phyloP scores from a whole-genome alignment of 2,113 vertebrate genomes.

The Tretioscincus oriximinensis region DNA sequence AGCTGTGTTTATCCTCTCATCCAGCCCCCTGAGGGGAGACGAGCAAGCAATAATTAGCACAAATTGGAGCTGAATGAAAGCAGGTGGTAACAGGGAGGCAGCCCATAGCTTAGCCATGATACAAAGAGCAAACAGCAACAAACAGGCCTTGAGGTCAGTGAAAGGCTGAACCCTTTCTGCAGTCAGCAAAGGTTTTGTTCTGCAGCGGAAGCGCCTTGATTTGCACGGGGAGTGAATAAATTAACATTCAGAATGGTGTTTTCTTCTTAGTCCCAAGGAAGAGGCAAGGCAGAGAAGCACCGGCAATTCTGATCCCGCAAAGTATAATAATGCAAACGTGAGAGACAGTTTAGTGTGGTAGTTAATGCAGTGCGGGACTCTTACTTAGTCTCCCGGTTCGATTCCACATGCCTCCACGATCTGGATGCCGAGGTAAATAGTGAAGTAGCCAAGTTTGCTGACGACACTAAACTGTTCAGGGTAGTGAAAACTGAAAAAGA shows the following conservation, averaged over 20 bases:
- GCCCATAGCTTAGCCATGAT: accelerated
- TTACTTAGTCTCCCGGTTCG: too few relatives aligned
- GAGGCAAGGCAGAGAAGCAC: not conserved
- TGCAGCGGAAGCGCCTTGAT: not conserved
- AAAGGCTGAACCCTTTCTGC: not conserved
- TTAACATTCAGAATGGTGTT: not conserved
- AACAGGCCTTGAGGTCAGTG: accelerated
- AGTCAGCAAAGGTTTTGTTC: not conserved
- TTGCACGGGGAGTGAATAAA: not conserved
- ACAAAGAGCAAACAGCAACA: not conserved
- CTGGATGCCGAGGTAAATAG: too few relatives aligned
- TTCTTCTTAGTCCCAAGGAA: not conserved
- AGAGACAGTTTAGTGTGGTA: too few relatives aligned
- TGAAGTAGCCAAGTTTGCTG: too few relatives aligned
- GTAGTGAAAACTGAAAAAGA: too few relatives aligned
- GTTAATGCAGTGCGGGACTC: too few relatives aligned
- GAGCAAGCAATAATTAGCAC: not conserved
- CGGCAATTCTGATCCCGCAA: not conserved
- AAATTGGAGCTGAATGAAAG: not conserved
- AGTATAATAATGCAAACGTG: not conserved
- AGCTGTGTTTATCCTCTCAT: not conserved
- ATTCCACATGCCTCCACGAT: too few relatives aligned
- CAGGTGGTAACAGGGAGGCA: not conserved
- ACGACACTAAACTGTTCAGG: too few relatives aligned
- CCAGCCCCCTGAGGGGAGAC: not conserved